Percentiles rank a stretch among this genome's conserved stretches.
phyloP scores from a whole-genome alignment of 2,797 vertebrate species.

The Triplophysa bombifrons region DNA sequence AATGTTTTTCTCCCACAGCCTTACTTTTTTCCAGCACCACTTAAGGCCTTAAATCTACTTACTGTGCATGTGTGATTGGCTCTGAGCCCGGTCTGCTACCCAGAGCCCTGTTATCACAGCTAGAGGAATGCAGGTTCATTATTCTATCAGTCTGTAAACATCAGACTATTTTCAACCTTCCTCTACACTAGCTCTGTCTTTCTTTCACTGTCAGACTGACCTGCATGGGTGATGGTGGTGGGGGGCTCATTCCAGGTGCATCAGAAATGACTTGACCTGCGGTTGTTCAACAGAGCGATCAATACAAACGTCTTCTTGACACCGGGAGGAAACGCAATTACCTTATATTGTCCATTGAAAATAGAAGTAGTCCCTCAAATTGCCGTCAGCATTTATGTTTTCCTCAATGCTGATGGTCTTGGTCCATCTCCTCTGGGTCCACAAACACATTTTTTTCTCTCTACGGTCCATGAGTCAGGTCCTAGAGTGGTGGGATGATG shows the following conservation, averaged over 20 bases:
- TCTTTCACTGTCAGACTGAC: slow-evolving; percentile 4
- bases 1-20: background rate
- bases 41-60: background rate
- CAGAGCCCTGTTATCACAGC: slow-evolving; percentile 34
- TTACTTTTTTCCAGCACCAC: background rate
- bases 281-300: slow-evolving; percentile 20
- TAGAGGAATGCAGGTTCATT: slow-evolving; percentile 14
- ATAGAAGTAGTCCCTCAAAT: slow-evolving; percentile 15
- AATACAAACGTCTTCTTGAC: slow-evolving; percentile 11
- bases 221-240: background rate
- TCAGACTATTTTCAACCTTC: background rate
- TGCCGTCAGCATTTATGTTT: slow-evolving; percentile 4
- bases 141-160: slow-evolving; percentile 22
- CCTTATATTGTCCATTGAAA: slow-evolving; percentile 1
- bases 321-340: background rate
- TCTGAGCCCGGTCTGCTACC: background rate
- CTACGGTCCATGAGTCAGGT: slow-evolving; percentile 42
- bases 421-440: slow-evolving; percentile 6
- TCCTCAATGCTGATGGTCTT: background rate
- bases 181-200: slow-evolving; percentile 10
- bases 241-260: slow-evolving; percentile 11
- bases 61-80: slow-evolving; percentile 8
- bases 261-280: slow-evolving; percentile 23
- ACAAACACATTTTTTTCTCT: slow-evolving; percentile 14
- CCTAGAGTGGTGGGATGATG: slow-evolving; percentile 36